These are phyloP conservation scores for Caenorhabditis panamensis DNA, from an alignment of 2,888 invertebrate species.

Conservation along the genomic window DNA sequence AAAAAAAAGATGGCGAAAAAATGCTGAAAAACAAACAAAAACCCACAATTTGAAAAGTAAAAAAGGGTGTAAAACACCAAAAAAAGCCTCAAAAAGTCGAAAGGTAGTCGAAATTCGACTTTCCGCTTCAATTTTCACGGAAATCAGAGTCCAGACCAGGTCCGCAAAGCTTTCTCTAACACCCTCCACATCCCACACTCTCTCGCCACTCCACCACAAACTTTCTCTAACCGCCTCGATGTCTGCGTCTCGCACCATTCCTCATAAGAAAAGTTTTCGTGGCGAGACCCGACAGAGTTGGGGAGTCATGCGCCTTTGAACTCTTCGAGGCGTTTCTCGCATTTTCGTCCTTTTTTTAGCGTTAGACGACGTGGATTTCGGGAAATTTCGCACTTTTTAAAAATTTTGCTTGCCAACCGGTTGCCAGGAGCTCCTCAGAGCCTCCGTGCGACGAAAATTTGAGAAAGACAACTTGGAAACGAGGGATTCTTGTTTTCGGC, in stretches of 20 bases:
- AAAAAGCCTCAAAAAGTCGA: not conserved
- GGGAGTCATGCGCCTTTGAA: constrained; percentile 26
- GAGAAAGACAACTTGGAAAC: no score
- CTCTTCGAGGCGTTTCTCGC: constrained; percentile 9
- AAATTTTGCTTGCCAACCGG: not conserved
- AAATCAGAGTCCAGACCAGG: no score
- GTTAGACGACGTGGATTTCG: not conserved
- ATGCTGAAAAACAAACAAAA: no score
- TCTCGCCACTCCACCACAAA: not conserved
- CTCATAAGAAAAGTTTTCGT: constrained; percentile 2
- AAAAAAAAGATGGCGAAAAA: no score
- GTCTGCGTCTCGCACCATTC: constrained; percentile 15
- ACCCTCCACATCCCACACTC: constrained; percentile 1
- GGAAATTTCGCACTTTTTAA: constrained; percentile 5
- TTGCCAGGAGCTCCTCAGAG: no score
- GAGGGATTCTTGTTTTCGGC: no score
- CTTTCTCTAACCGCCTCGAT: constrained; percentile 9
- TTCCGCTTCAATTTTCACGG: not conserved
- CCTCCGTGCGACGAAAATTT: no score
- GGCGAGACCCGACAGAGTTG: constrained; percentile 37
- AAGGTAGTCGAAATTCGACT: not conserved
- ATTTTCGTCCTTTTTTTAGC: not conserved
- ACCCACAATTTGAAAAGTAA: no score
- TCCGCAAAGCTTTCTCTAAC: constrained; percentile 44
- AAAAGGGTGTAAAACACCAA: no score